Evolutionary conservation across 2,888 invertebrate genomes (phyloP).

Genomic region (Napeogenes sylphis): DNA sequence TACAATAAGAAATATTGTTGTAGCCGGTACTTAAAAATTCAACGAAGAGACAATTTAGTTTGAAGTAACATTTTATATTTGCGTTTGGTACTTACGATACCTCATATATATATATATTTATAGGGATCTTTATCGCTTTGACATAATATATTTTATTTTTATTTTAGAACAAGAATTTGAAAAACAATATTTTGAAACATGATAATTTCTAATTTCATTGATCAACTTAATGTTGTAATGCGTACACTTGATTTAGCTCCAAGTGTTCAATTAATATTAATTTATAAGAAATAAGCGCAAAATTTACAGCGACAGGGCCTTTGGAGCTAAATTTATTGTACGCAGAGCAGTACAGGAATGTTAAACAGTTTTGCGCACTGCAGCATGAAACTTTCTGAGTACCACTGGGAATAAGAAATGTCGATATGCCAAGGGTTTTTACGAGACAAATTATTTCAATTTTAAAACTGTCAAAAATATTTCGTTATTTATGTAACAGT

Average conservation of each 20-base stretch:
- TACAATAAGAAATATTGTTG: no score
- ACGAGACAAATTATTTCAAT: constrained; percentile 23
- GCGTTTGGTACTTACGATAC: no score
- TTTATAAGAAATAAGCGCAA: constrained; percentile 63
- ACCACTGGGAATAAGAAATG: constrained; percentile 28
- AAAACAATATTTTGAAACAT: no score
- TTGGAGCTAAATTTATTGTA: constrained; percentile 65
- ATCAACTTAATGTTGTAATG: not conserved
- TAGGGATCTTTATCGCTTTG: no score
- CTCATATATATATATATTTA: no score
- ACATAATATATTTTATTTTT: no score
- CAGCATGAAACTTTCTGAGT: constrained; percentile 37
- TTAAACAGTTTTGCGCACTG: constrained; percentile 60
- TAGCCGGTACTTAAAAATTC: no score
- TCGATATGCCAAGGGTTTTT: constrained; percentile 24
- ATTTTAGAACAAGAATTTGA: no score
- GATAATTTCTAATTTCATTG: not conserved
- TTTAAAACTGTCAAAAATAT: constrained; percentile 16
- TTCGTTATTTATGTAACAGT: not conserved
- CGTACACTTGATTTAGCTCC: constrained; percentile 2
- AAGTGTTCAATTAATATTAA: constrained; percentile 54
- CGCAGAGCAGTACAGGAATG: constrained; percentile 65
- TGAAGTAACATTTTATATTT: no score
- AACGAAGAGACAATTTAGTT: no score
- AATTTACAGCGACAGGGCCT: constrained; percentile 58